Conservation (phyloP, 2,113 vertebrate species). For the Ammodytes dubius region DNA sequence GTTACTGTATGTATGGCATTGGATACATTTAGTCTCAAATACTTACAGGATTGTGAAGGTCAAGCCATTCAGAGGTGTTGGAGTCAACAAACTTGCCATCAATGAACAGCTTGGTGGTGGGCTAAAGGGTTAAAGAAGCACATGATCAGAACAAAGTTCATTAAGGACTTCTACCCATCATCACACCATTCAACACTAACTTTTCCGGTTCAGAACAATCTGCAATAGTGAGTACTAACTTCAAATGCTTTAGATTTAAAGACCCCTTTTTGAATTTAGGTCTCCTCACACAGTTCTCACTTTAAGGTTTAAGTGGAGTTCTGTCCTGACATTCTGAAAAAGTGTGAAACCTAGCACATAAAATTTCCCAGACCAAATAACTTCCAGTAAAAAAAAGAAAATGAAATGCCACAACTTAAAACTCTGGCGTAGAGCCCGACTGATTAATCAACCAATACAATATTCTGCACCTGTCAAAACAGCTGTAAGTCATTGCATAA, state of each 20-base stretch:
- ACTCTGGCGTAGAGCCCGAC: not conserved
- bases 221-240: not conserved
- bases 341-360: not conserved
- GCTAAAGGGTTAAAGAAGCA: slow-evolving; percentile 80
- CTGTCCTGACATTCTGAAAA: not conserved
- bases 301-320: not conserved
- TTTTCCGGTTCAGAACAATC: not conserved
- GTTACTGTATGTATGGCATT: slow-evolving; percentile 19
- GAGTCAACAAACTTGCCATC: slow-evolving; percentile 98
- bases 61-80: slow-evolving; percentile 94
- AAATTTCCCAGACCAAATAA: not conserved
- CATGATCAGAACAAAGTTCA: slow-evolving; percentile 22
- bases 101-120: slow-evolving; percentile 96
- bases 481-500: not conserved
- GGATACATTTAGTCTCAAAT: slow-evolving; percentile 34
- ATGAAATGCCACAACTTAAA: not conserved
- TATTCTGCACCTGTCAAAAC: not conserved
- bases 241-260: not conserved
- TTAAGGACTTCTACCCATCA: slow-evolving; percentile 18
- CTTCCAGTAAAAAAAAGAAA: not conserved
- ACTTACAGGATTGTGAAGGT: slow-evolving; percentile 97
- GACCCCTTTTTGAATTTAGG: not conserved
- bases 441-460: not conserved
- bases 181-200: not conserved
- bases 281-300: not conserved